phyloP scores from a whole-genome alignment of 2,888 invertebrate species.

The Esperia sulphurella region DNA sequence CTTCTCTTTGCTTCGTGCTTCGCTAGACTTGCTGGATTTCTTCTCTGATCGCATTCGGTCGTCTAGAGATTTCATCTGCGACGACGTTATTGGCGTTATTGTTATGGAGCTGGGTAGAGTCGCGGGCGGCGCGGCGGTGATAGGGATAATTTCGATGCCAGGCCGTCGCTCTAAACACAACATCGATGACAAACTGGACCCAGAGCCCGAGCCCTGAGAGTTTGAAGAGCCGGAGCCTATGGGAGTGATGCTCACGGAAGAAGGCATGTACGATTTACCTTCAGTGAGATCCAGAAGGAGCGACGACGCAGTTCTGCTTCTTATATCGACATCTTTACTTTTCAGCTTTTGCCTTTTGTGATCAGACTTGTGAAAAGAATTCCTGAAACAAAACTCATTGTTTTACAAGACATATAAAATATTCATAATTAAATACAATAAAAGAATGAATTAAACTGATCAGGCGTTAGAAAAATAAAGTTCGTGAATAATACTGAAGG shows the following conservation, averaged over 20 bases:
- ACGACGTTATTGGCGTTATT: slow-evolving; percentile 88
- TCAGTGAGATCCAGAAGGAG: slow-evolving; percentile 78
- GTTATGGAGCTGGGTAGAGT: slow-evolving; percentile 89
- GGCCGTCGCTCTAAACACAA: slow-evolving; percentile 84
- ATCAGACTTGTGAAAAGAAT: slow-evolving; percentile 79
- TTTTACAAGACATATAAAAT: no score
- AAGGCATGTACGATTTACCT: slow-evolving; percentile 73
- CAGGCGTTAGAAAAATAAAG: no score
- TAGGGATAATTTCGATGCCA: slow-evolving; percentile 92
- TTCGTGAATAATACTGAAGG: no score
- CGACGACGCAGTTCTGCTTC: slow-evolving; percentile 58
- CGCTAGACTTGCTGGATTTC: slow-evolving; percentile 65
- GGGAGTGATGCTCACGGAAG: slow-evolving; percentile 75
- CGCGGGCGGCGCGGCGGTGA: slow-evolving; percentile 81
- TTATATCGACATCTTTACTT: slow-evolving; percentile 73
- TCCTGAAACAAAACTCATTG: slow-evolving; percentile 50
- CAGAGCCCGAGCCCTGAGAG: slow-evolving; percentile 82
- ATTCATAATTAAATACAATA: no score
- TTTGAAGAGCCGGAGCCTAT: slow-evolving; percentile 73
- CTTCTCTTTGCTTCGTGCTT: slow-evolving; percentile 80
- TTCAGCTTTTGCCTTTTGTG: slow-evolving; percentile 81
- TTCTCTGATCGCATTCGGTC: slow-evolving; percentile 68
- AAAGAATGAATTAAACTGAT: no score
- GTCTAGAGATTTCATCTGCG: slow-evolving; percentile 73
- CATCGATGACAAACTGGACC: slow-evolving; percentile 78